Conservation (phyloP, 2,113 vertebrate genomes). For the Pluvianellus socialis region DNA sequence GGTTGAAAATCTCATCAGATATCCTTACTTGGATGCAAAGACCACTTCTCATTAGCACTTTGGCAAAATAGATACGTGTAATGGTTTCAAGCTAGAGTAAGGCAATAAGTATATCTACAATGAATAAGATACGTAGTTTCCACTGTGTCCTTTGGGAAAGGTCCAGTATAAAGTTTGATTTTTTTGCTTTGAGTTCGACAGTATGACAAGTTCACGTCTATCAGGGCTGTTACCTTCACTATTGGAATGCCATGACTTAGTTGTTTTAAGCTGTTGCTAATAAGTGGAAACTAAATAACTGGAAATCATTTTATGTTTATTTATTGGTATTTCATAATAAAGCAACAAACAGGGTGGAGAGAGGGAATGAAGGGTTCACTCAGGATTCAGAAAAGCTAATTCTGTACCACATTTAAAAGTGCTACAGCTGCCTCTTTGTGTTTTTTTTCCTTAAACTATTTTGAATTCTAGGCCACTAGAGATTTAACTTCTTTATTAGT, state of each 20-base stretch:
- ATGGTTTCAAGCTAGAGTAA: neutral
- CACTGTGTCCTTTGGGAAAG: neutral
- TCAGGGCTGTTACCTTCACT: neutral
- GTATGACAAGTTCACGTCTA: neutral
- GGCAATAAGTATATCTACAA: neutral
- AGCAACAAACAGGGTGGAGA: neutral
- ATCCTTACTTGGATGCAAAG: neutral
- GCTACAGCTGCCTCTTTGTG: neutral
- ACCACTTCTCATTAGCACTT: rapidly evolving
- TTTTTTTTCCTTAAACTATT: neutral
- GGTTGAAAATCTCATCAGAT: neutral
- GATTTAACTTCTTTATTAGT: neutral
- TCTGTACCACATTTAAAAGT: neutral
- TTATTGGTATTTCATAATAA: neutral
- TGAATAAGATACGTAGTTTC: neutral
- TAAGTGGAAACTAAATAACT: no score
- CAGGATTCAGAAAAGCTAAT: neutral
- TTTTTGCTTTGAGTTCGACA: neutral
- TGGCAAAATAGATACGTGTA: neutral
- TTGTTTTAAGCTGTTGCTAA: neutral
- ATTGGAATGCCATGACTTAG: neutral
- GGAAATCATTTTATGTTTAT: neutral
- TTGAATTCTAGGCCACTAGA: neutral
- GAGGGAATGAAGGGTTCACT: neutral
- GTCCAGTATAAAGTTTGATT: neutral